Evolutionary conservation across 2,113 vertebrate species (phyloP), one percentile per base, ranked within the genome.

Genomic region (Podiceps cristatus): DNA sequence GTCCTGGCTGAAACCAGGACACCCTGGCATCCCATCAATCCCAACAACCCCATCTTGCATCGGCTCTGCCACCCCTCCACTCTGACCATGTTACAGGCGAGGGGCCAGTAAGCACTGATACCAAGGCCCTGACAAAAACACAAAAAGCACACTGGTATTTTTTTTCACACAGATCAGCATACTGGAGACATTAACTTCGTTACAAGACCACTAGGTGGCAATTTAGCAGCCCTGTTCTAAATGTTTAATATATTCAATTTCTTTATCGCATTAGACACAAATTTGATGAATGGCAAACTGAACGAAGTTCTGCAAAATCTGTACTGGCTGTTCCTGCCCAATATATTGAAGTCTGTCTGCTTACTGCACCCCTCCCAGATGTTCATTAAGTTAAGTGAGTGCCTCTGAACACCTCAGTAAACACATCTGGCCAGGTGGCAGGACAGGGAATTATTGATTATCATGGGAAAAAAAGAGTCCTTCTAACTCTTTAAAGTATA

Each of bases 161-260:
- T 64, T 66, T 64, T 66, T 74, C 10, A 35, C 9, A 13, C 31
- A 49, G 33, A 78, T 68, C 44, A 85, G 75, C 37, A 12, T 16
- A 13, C 16, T 11, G 13, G 29, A 75, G 69, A 64, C 22, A n/a
- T 7, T 67, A 85, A 27, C 72, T 92, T 91, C 14, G 3, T 88
- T 64, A 49, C 11, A 82, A 87, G 69, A 79, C 96, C 96, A 97
- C 96, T 96, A 96, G 96, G 85, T 96, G 96, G 96, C 96, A 96
- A 94, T 92, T 97, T 96, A 96, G 92, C 69, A 94, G 92, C 45
- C 96, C 45, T 73, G 14, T 87, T 96, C 49, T 56, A 53, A 58
- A 85, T 56, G 14, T 60, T 85, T 47, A 31, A 53, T 82, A 6
- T 56, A 53, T 76, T 73, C 28, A 0, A 19, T 85, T 53, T 85